Conservation (phyloP, 2,888 invertebrate genomes). For the Drosophila quasianomalipes region DNA sequence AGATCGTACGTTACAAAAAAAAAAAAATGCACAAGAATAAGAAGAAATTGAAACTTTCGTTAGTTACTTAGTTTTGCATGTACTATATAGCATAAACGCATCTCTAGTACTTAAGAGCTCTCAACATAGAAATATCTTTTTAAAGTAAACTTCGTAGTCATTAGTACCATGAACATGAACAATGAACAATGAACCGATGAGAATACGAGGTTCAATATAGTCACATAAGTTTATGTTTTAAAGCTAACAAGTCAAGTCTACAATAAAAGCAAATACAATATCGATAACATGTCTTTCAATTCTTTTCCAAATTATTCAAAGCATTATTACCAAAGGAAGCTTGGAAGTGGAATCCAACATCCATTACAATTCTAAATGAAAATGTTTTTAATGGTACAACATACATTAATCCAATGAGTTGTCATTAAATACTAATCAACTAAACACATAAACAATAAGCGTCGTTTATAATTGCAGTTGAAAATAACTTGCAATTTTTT, state of each 20-base stretch:
- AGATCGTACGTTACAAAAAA: conserved; percentile 59
- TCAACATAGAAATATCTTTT: neutral
- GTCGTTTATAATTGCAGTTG: neutral
- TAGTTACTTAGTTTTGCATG: conserved; percentile 62
- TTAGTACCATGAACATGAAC: conserved; percentile 53
- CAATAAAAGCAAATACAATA: conserved; percentile 53
- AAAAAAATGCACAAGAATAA: conserved; percentile 7
- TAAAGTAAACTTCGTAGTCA: conserved; percentile 66
- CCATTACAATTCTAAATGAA: neutral
- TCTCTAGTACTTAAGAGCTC: conserved; percentile 31
- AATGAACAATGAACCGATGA: conserved; percentile 28
- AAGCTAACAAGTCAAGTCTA: conserved; percentile 62
- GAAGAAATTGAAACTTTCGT: conserved; percentile 14
- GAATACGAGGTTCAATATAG: conserved; percentile 60
- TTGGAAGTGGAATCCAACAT: neutral
- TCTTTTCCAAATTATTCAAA: neutral
- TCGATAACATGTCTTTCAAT: conserved; percentile 4
- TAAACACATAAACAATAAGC: neutral
- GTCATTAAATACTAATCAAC: neutral
- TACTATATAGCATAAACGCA: conserved; percentile 59
- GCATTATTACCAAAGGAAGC: neutral
- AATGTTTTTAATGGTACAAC: neutral
- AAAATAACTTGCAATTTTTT: neutral
- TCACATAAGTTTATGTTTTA: conserved; percentile 65
- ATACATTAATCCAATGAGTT: neutral